These are phyloP conservation scores for Dinothrombium tinctorium DNA, from an alignment of 1,140 invertebrate species.

Conservation along the genomic window DNA sequence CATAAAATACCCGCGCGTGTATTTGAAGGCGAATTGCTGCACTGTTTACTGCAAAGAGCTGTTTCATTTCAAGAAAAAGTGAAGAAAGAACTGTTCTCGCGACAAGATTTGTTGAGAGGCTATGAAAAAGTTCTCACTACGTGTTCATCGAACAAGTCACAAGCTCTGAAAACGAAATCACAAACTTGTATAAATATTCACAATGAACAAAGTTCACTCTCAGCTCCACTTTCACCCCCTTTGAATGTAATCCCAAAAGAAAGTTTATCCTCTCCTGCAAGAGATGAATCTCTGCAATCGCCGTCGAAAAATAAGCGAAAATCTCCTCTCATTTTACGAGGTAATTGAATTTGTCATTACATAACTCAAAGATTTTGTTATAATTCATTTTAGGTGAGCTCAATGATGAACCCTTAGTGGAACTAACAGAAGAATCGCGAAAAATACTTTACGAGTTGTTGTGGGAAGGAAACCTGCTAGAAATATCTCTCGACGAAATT, in stretches of 20 bases:
- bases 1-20: slow-evolving; percentile 52
- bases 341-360: neutral
- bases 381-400: neutral
- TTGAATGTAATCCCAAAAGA: too few relatives aligned
- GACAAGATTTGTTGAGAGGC: neutral
- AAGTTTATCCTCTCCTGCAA: neutral
- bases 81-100: neutral
- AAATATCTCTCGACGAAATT: slow-evolving; percentile 58
- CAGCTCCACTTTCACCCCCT: too few relatives aligned
- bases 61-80: slow-evolving; percentile 29
- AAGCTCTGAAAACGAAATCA: too few relatives aligned
- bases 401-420: neutral
- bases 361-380: neutral
- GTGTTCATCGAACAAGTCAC: too few relatives aligned
- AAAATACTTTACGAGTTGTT: slow-evolving; percentile 19
- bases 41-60: slow-evolving; percentile 65
- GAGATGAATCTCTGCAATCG: neutral
- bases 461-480: slow-evolving; percentile 72
- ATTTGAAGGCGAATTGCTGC: slow-evolving; percentile 71
- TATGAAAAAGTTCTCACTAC: too few relatives aligned
- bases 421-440: neutral
- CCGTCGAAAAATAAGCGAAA: slow-evolving; percentile 18
- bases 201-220: neutral
- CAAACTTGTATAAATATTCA: too few relatives aligned
- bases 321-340: slow-evolving; percentile 23